Base-by-base conservation (phyloP, 1,140 invertebrate genomes). In the Charaxes varanes region DNA sequence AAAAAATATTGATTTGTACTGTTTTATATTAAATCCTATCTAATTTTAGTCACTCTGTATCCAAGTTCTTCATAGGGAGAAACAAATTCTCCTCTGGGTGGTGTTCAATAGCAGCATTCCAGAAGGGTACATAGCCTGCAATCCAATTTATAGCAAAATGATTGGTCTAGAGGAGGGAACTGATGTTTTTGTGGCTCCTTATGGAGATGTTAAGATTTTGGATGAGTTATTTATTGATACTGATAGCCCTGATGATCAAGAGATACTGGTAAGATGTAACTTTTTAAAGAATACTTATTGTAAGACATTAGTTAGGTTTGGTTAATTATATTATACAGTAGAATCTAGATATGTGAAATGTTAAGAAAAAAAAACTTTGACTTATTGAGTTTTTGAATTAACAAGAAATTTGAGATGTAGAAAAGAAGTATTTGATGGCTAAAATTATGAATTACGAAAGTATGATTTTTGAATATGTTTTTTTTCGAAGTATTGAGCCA, bases 201-300 rank as follows among this genome's bases (percentile, higher is more conserved):
- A 66, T 48, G 43, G 52, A 12, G 62, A 73, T 41, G 42, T 79
- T 0, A 79, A 71, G 31, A 56, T 82, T 12, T 45, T 83, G 6
- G 60, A 76, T 28, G 63, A 78, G 22, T 32, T 85, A 12, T 71
- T 62, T 46, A 61, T 85, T 34, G 69, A 77, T 19, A 71, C 83
- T n/a, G 72, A 84, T 15, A 78, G 79, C 35, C 69, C 77, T n/a
- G 83, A 85, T 69, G 83, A 85, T 53, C 78, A 81, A 41, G 74
- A 81, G 32, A 81, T 85, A 36, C 57, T 85, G 67, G 83, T 84
- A 62, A 57, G 50, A 33, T 17, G n/a, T n/a, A n/a, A n/a, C n/a
- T n/a, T n/a, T n/a, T n/a, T n/a, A n/a, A n/a, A n/a, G n/a, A n/a
- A n/a, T n/a, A n/a, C n/a, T n/a, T n/a, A n/a, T n/a, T n/a, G n/a